phyloP scores from a whole-genome alignment of 2,888 invertebrate genomes.

The Drosophila ezoana region DNA sequence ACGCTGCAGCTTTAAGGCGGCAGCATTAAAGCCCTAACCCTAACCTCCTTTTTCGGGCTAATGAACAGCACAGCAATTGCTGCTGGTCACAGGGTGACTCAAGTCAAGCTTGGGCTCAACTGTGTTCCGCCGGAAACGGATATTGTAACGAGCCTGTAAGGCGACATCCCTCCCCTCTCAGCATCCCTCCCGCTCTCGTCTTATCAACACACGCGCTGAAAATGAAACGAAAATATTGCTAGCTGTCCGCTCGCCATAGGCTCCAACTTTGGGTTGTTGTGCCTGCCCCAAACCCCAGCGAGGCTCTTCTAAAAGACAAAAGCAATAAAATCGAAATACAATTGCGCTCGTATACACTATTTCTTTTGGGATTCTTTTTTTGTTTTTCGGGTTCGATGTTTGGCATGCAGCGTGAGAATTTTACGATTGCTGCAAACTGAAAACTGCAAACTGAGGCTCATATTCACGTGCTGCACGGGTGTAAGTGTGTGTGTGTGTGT shows the following conservation, averaged over 20 bases:
- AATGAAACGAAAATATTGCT: conserved; percentile 79
- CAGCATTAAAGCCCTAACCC: conserved; percentile 53
- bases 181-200: conserved; percentile 27
- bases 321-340: conserved; percentile 79
- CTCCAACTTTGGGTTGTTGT: conserved; percentile 19
- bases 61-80: conserved; percentile 44
- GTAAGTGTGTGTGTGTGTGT: conserved; percentile 3
- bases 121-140: conserved; percentile 59
- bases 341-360: conserved; percentile 50
- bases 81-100: conserved; percentile 6
- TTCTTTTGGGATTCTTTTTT: background rate
- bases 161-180: conserved; percentile 13
- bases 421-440: conserved; percentile 61
- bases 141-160: conserved; percentile 65
- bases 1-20: conserved; percentile 31
- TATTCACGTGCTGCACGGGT: conserved; percentile 42
- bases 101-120: conserved; percentile 49
- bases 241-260: conserved; percentile 61
- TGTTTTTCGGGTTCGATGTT: conserved; percentile 13
- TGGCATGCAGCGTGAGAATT: conserved; percentile 60
- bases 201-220: conserved; percentile 71
- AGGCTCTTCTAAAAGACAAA: conserved; percentile 66
- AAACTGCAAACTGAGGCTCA: conserved; percentile 58
- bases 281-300: conserved; percentile 2
- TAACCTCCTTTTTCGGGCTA: conserved; percentile 64